Evolutionary conservation across 2,888 invertebrate species (phyloP).

Genomic region (Dioctria linearis): DNA sequence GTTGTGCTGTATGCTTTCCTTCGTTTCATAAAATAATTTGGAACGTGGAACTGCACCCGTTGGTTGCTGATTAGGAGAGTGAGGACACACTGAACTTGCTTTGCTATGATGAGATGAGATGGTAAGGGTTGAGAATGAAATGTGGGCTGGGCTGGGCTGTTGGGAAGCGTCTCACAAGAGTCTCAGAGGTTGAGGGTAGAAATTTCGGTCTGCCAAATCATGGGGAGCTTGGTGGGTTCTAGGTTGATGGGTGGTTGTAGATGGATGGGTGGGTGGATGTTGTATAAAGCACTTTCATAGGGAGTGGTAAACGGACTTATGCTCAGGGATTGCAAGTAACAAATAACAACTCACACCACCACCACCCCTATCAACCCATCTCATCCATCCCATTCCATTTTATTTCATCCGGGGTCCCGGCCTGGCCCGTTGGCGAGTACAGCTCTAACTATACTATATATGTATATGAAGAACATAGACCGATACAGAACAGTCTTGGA

Average conservation of each 20-base stretch:
- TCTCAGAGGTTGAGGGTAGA: slow-evolving; percentile 24
- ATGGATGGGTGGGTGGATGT: not conserved
- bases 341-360: slow-evolving; percentile 47
- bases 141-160: slow-evolving; percentile 4
- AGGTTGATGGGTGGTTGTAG: not conserved
- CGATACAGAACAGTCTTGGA: slow-evolving; percentile 34
- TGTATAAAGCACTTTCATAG: slow-evolving; percentile 14
- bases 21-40: slow-evolving; percentile 41
- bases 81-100: not conserved
- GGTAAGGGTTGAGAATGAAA: not conserved
- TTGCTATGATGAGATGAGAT: too few relatives aligned
- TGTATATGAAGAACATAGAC: slow-evolving; percentile 6
- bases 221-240: slow-evolving; percentile 8
- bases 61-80: slow-evolving; percentile 26
- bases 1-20: slow-evolving; percentile 11
- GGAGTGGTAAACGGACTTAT: slow-evolving; percentile 39
- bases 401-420: not conserved
- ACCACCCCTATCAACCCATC: too few relatives aligned
- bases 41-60: slow-evolving; percentile 40
- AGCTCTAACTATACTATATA: not conserved
- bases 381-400: not conserved
- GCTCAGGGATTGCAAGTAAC: slow-evolving; percentile 53
- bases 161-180: slow-evolving; percentile 5
- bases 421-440: slow-evolving; percentile 23
- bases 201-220: slow-evolving; percentile 52